Evolutionary conservation across 2,888 invertebrate genomes (phyloP).

Genomic region (Molanna angustata): DNA sequence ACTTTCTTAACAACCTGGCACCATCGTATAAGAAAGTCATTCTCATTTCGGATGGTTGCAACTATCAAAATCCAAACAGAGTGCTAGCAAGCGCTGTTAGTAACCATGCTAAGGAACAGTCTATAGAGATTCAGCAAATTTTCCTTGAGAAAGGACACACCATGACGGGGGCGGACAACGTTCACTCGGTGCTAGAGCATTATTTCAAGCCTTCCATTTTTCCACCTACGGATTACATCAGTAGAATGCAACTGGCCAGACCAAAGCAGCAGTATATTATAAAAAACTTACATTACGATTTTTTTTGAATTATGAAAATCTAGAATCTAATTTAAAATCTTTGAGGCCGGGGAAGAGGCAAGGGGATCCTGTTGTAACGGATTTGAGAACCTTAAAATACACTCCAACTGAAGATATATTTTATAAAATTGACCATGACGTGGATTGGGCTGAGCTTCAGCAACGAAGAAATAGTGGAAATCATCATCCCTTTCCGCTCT

Average conservation of each 20-base stretch:
- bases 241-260: neutral
- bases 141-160: conserved; percentile 8
- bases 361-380: neutral
- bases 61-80: too few species aligned
- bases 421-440: neutral
- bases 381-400: neutral
- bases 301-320: neutral
- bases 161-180: conserved; percentile 5
- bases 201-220: conserved; percentile 1
- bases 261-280: neutral
- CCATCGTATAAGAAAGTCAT: too few species aligned
- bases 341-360: neutral
- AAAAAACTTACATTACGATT: neutral
- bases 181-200: conserved; percentile 1
- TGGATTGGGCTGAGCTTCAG: neutral
- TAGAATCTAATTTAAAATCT: neutral
- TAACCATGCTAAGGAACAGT: neutral
- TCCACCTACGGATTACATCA: neutral
- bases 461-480: neutral
- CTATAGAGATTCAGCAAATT: neutral
- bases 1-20: conserved; percentile 23
- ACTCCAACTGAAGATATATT: neutral
- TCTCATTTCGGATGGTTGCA: too few species aligned
- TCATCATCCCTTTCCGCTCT: neutral
- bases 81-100: conserved; percentile 14